Evolutionary conservation across 2,113 vertebrate species (phyloP), one percentile per base, ranked within the genome.

Genomic region (Melanostigma gelatinosum): DNA sequence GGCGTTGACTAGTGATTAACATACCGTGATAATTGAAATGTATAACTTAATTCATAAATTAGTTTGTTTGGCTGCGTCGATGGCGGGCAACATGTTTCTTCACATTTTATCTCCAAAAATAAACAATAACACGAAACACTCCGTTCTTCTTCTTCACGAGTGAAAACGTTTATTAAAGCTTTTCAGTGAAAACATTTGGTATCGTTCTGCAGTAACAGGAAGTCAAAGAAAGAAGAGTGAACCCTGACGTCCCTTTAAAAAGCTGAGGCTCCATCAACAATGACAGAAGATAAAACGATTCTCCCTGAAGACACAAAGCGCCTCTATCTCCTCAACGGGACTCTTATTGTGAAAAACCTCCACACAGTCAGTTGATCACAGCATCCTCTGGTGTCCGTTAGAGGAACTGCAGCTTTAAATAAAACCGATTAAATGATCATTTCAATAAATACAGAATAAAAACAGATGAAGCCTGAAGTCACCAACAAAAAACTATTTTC

Each of bases 91-190:
- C 32, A 32, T 32, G 16, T 16, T 16, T 18, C 6, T 34, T 4
- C 32, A 34, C 34, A 34, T 5, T 6, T 34, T 34, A 34, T 34
- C 34, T 27, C 8, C 0, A 11, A 11, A 11, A 32, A 2, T 10
- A 32, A 7, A 6, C 0, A 40, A 15, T 34, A 27, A 44, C 55
- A 72, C 4, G 20, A 72, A 72, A 32, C 70, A 11, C 2, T 13
- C n/a, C 24, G 10, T n/a, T 50, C 16, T 2, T 5, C 10, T 18
- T 48, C 36, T 34, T 40, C 9, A 27, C 9, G 2, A 12, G 36
- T 44, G 71, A 77, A 76, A 48, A 36, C 2, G 15, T 77, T 69
- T 69, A 69, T 69, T 77, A 69, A 77, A 77, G 75, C 65, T 61
- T 34, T 16, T 46, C 20, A 32, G 12, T 38, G 36, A 1, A 34